Conservation (phyloP, 2,888 invertebrate species). For the Drosophila monieri region DNA sequence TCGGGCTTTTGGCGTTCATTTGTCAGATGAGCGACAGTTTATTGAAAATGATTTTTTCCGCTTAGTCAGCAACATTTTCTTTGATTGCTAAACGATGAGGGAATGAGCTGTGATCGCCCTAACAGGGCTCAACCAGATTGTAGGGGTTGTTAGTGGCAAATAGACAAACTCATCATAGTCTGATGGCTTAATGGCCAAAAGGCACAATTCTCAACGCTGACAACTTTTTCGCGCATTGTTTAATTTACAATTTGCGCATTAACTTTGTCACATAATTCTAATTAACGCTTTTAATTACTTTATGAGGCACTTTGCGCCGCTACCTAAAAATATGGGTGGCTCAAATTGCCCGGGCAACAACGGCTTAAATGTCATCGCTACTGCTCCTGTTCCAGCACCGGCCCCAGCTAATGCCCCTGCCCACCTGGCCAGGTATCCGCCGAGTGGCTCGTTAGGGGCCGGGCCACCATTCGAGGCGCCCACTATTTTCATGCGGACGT, state of each 20-base stretch:
- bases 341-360: slow-evolving; percentile 67
- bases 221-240: slow-evolving; percentile 61
- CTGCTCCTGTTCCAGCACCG: slow-evolving; percentile 10
- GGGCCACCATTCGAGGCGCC: slow-evolving; percentile 45
- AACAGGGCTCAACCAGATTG: slow-evolving; percentile 4
- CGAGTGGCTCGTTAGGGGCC: slow-evolving; percentile 70
- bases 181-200: slow-evolving; percentile 19
- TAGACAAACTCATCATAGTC: slow-evolving; percentile 5
- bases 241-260: slow-evolving; percentile 80
- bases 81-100: slow-evolving; percentile 29
- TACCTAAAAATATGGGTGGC: slow-evolving; percentile 74
- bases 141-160: slow-evolving; percentile 4
- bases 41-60: slow-evolving; percentile 44
- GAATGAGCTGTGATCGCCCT: slow-evolving; percentile 9
- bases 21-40: slow-evolving; percentile 63
- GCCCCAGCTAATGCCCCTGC: background rate
- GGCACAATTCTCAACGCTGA: slow-evolving; percentile 11
- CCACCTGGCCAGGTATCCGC: slow-evolving; percentile 43
- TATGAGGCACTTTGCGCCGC: slow-evolving; percentile 77
- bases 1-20: slow-evolving; percentile 47
- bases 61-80: slow-evolving; percentile 48
- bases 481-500: slow-evolving; percentile 61
- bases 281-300: slow-evolving; percentile 80
- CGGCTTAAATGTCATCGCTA: slow-evolving; percentile 73
- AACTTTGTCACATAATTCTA: slow-evolving; percentile 80